Conservation (phyloP, 2,113 vertebrate species). For the Entomyzon cyanotis region DNA sequence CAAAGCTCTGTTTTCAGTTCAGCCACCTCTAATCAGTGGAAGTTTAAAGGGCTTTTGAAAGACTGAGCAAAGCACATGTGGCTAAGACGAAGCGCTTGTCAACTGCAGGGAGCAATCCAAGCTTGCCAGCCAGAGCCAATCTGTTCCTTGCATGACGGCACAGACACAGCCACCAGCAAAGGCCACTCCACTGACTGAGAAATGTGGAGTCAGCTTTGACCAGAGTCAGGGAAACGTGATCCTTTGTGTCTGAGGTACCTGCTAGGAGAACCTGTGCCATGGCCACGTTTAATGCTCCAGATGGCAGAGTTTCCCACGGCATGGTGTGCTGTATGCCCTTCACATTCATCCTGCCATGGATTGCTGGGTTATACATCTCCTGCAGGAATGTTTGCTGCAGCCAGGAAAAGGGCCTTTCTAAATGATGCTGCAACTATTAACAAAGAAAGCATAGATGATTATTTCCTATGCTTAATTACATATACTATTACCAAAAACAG, state of each 20-base stretch:
- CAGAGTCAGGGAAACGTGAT: neutral
- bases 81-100: constrained; percentile 42
- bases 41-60: constrained; percentile 61
- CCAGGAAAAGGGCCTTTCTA: neutral
- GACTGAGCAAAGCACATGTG: neutral
- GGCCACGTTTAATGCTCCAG: neutral
- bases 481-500: neutral
- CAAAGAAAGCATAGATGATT: neutral
- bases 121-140: constrained; percentile 18
- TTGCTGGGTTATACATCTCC: neutral
- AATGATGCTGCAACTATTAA: neutral
- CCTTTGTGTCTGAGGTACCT: neutral
- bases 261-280: neutral
- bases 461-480: neutral
- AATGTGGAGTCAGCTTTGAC: neutral
- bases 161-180: neutral
- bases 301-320: neutral
- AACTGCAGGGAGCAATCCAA: constrained; percentile 19
- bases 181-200: neutral
- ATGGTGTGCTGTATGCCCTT: neutral
- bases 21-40: constrained; percentile 20
- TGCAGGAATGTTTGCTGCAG: neutral
- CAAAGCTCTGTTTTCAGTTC: constrained; percentile 11
- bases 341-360: neutral
- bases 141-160: neutral